phyloP scores from a whole-genome alignment of 1,140 invertebrate genomes.

The Camponotus floridanus region DNA sequence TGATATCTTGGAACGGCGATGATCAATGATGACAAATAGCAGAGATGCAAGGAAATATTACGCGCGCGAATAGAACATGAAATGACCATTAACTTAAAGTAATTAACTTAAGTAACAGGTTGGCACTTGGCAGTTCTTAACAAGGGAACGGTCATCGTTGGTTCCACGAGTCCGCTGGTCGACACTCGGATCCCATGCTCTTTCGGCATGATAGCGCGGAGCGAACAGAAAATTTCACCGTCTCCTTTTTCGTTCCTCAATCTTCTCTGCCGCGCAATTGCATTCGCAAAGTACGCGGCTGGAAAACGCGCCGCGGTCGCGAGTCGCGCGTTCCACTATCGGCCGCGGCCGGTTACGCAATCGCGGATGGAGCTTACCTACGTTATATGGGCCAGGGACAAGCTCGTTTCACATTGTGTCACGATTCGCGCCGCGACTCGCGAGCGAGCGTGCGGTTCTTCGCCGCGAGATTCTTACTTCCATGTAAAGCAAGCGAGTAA shows the following conservation, averaged over 20 bases:
- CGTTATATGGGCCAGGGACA: constrained; percentile 81
- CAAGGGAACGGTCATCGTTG: neutral
- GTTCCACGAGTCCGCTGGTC: neutral
- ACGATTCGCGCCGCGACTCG: constrained; percentile 34
- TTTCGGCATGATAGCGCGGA: neutral
- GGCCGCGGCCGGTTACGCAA: constrained; percentile 73
- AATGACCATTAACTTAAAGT: neutral
- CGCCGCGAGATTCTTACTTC: constrained; percentile 33
- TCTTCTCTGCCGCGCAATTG: constrained; percentile 25
- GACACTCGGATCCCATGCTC: neutral
- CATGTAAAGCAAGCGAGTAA: constrained; percentile 38
- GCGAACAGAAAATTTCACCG: neutral
- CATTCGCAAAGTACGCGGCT: constrained; percentile 8
- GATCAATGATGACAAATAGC: neutral
- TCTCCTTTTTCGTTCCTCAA: constrained; percentile 22
- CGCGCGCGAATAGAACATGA: neutral
- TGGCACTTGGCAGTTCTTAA: neutral
- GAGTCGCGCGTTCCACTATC: constrained; percentile 73
- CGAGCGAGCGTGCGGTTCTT: constrained; percentile 29
- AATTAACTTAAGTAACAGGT: neutral
- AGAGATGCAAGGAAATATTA: constrained; percentile 1
- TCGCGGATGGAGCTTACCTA: constrained; percentile 76
- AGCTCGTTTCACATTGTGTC: constrained; percentile 67
- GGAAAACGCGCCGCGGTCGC: constrained; percentile 31
- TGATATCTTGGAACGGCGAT: constrained; percentile 1